Conservation (phyloP, 1,140 invertebrate species). For the Pachypeltis micranthus region DNA sequence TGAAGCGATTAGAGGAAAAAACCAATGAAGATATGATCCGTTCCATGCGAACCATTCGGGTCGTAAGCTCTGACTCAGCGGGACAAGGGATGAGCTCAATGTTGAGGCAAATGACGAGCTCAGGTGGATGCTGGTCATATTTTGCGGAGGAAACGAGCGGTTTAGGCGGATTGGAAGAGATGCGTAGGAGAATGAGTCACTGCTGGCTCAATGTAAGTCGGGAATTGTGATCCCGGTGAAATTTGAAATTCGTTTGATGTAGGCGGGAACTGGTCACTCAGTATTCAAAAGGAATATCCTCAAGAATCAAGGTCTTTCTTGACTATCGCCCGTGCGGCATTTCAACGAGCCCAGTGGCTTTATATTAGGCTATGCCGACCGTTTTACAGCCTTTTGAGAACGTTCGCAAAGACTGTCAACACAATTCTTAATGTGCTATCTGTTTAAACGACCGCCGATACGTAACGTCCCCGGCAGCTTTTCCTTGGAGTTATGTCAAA, state of each 20-base stretch:
- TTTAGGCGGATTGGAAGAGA: neutral
- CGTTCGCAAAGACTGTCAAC: neutral
- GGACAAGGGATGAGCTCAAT: neutral
- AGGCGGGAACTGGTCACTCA: neutral
- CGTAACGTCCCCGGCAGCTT: too few relatives aligned
- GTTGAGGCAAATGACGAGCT: neutral
- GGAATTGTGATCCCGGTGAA: neutral
- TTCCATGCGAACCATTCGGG: too few relatives aligned
- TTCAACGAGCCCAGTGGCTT: neutral
- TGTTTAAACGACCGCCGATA: neutral
- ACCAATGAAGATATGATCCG: too few relatives aligned
- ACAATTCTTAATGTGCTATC: neutral
- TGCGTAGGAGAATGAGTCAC: neutral
- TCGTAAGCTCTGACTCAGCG: too few relatives aligned
- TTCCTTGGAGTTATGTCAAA: too few relatives aligned
- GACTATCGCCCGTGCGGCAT: neutral
- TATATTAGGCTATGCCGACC: neutral
- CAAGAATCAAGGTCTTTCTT: neutral
- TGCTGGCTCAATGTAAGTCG: neutral
- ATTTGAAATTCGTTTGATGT: neutral
- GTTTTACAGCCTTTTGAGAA: neutral
- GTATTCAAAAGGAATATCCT: neutral
- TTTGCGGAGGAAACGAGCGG: neutral
- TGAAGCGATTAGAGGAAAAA: too few relatives aligned
- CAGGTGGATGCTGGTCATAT: neutral